A percentile compares a stretch with the other conserved stretches of the same genome.
These are phyloP conservation scores for Dipodomys stephensi DNA, from an alignment of 2,113 vertebrate species.

Conservation along the genomic window DNA sequence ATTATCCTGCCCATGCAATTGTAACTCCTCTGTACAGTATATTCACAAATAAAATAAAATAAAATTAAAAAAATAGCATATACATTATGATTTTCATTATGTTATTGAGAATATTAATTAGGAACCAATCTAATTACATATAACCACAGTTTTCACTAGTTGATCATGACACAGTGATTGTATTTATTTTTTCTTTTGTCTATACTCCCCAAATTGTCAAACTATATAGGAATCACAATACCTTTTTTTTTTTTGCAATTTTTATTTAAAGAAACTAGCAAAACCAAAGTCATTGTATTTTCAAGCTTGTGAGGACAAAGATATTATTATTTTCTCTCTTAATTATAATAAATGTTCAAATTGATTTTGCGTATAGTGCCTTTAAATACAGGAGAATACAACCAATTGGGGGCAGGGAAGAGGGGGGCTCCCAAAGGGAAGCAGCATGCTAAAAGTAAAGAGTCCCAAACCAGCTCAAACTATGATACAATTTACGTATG, in stretches of 20 bases:
- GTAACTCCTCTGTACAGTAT: too few species aligned
- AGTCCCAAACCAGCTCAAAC: too few species aligned
- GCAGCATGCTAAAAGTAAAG: too few species aligned
- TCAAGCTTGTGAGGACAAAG: neutral
- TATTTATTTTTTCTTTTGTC: neutral
- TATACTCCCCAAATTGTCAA: too few species aligned
- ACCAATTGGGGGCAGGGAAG: too few species aligned
- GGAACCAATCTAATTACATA: neutral
- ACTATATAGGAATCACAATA: too few species aligned
- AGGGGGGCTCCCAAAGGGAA: too few species aligned
- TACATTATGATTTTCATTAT: neutral
- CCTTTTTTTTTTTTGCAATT: neutral
- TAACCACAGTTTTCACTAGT: neutral
- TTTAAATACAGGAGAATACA: too few species aligned
- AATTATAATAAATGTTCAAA: neutral
- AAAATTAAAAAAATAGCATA: neutral
- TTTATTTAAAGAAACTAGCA: neutral
- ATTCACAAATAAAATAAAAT: too few species aligned
- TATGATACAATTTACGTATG: neutral
- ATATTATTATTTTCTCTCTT: neutral
- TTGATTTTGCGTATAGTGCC: neutral
- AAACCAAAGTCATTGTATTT: neutral
- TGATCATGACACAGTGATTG: neutral
- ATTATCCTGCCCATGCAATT: too few species aligned
- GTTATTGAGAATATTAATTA: conserved; percentile 3